Conservation (phyloP, 1,140 invertebrate genomes). For the Diplogasteroides magnus region DNA sequence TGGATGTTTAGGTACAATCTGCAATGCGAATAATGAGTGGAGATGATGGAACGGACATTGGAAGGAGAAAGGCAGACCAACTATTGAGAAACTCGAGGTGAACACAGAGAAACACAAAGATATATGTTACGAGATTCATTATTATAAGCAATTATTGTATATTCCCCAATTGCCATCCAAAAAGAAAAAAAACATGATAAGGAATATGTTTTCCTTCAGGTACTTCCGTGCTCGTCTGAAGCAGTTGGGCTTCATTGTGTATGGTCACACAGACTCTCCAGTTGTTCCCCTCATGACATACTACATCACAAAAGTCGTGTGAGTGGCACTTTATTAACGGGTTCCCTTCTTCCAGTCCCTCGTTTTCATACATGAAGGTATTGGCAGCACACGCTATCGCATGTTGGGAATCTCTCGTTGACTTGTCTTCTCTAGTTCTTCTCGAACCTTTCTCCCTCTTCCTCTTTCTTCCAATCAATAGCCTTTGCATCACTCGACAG, state of each 20-base stretch:
- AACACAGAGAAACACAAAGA: not conserved
- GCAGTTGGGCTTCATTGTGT: constrained; percentile 79
- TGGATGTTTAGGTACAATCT: constrained; percentile 2
- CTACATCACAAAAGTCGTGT: constrained; percentile 85
- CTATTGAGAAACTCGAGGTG: constrained; percentile 37
- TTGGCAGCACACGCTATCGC: no score
- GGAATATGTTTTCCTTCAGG: constrained; percentile 5
- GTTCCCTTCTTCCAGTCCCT: no score
- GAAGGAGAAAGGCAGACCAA: constrained; percentile 33
- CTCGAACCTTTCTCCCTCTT: no score
- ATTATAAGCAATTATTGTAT: no score
- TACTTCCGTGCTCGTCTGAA: constrained; percentile 34
- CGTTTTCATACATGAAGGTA: no score
- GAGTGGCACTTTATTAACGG: constrained; percentile 53
- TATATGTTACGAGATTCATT: constrained; percentile 64
- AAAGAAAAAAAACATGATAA: not conserved
- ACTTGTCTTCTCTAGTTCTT: no score
- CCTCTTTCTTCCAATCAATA: no score
- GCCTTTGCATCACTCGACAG: no score
- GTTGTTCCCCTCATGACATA: constrained; percentile 90
- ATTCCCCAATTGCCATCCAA: no score
- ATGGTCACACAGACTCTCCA: constrained; percentile 89
- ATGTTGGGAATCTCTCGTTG: no score
- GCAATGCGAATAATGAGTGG: constrained; percentile 58
- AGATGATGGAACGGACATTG: constrained; percentile 56